Conservation (phyloP, 2,797 vertebrate genomes). For the Onychomys torridus region DNA sequence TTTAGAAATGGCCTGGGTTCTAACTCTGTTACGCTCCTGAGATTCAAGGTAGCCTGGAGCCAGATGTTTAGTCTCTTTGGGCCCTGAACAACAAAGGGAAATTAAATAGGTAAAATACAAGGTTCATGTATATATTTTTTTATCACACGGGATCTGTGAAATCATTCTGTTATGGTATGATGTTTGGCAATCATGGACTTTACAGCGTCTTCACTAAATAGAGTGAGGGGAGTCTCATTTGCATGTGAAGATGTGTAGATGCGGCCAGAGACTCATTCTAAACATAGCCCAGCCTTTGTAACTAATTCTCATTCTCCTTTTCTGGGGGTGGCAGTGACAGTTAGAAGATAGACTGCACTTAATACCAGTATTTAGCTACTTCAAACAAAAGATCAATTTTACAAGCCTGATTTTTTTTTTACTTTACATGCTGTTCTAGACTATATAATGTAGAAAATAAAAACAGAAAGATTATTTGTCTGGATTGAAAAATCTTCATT, state of each 20-base stretch:
- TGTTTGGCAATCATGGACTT: not conserved
- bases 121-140: not conserved
- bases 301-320: constrained; percentile 12
- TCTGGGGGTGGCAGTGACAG: not conserved
- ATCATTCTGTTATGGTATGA: not conserved
- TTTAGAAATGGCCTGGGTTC: not conserved
- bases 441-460: not conserved
- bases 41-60: not conserved
- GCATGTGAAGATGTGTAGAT: rapidly evolving
- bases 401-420: not conserved
- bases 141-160: not conserved
- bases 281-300: not conserved
- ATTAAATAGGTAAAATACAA: not conserved
- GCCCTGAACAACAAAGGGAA: not conserved
- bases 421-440: not conserved
- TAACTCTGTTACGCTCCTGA: not conserved
- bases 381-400: not conserved
- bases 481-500: not conserved
- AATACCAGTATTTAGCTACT: not conserved
- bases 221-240: not conserved
- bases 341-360: constrained; percentile 1
- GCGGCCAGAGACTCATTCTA: not conserved
- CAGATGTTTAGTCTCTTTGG: not conserved
- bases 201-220: not conserved
- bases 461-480: not conserved